These are phyloP conservation scores for Scophthalmus maximus DNA, from an alignment of 2,113 vertebrate species.

Conservation along the genomic window DNA sequence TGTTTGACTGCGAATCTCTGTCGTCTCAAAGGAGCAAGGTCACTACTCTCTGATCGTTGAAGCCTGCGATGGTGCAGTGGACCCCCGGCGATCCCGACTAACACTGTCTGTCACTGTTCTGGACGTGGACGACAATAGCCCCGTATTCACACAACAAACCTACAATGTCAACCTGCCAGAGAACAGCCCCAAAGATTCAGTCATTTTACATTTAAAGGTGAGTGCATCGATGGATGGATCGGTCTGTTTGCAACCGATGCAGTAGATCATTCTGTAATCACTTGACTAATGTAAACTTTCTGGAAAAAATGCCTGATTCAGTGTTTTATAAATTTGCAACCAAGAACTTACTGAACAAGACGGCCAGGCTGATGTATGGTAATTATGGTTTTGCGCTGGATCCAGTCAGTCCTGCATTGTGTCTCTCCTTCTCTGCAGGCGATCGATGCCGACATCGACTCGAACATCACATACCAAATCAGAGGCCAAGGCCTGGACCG, in stretches of 20 bases:
- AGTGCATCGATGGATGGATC: constrained; percentile 2
- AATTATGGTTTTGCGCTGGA: no score
- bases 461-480: constrained; percentile 93
- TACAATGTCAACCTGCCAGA: constrained; percentile 89
- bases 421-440: constrained; percentile 80
- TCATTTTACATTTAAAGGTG: constrained; percentile 89
- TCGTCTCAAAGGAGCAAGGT: constrained; percentile 68
- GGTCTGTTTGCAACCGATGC: not conserved
- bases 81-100: constrained; percentile 87
- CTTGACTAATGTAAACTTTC: no score
- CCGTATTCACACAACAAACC: constrained; percentile 88
- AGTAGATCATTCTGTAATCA: no score
- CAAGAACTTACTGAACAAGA: no score
- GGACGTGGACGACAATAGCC: constrained; percentile 97
- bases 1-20: not conserved
- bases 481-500: constrained; percentile 68
- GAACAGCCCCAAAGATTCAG: constrained; percentile 87
- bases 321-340: no score
- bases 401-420: not conserved
- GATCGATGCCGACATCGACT: constrained; percentile 88
- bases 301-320: no score
- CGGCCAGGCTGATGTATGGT: no score
- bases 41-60: constrained; percentile 90
- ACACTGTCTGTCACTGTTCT: constrained; percentile 88
- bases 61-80: constrained; percentile 89